These are phyloP conservation scores for Percina caprodes DNA, from an alignment of 2,113 vertebrate species.

Conservation along the genomic window DNA sequence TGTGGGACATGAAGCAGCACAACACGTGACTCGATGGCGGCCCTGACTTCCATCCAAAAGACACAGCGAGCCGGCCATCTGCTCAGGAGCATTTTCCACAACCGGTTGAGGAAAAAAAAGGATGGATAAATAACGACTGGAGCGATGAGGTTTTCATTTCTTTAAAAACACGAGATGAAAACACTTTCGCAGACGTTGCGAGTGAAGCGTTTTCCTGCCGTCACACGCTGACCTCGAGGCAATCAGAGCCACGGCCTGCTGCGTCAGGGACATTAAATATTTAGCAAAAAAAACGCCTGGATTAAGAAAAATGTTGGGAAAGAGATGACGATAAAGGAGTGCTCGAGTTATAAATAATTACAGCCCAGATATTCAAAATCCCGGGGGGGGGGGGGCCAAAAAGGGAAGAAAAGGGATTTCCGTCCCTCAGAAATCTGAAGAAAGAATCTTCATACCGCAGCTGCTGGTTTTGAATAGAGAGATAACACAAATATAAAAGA, in stretches of 20 bases:
- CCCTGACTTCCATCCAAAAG: constrained; percentile 51
- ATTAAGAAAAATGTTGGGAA: constrained; percentile 15
- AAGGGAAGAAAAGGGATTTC: constrained; percentile 9
- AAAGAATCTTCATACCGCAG: constrained; percentile 21
- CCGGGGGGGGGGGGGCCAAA: background rate
- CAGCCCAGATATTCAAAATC: constrained; percentile 16
- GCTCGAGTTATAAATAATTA: constrained; percentile 40
- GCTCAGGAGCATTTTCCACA: constrained; percentile 44
- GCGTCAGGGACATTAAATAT: constrained; percentile 42
- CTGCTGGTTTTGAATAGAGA: constrained; percentile 16
- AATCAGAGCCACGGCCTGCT: background rate
- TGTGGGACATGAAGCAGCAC: constrained; percentile 22
- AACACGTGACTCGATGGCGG: background rate
- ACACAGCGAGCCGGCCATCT: constrained; percentile 65
- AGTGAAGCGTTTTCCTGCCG: background rate
- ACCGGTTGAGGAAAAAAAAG: background rate
- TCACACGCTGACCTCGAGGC: constrained; percentile 4
- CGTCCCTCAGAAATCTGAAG: constrained; percentile 3
- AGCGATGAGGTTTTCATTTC: constrained; percentile 12
- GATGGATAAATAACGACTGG: background rate
- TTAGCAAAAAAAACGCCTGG: background rate
- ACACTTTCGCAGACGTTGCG: background rate
- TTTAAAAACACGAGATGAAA: background rate
- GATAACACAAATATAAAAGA: background rate
- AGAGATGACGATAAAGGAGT: constrained; percentile 11